Percentiles rank a stretch among this genome's conserved stretches.
Evolutionary conservation across 2,797 vertebrate species (phyloP).

Genomic region (Cuculus canorus): DNA sequence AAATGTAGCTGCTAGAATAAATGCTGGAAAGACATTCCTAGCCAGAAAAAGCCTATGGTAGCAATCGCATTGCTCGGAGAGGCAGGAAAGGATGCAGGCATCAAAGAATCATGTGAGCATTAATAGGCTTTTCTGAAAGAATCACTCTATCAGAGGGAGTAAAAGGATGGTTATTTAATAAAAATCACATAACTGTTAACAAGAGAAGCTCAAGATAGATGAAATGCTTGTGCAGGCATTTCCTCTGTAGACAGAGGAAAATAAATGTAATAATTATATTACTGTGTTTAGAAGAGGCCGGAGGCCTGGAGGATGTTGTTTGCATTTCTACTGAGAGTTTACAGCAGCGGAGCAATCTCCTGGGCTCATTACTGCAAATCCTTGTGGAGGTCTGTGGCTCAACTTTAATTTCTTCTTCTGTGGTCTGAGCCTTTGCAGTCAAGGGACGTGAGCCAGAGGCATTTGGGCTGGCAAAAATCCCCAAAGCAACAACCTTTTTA

Average conservation of each 20-base stretch:
- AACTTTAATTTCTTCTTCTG: slow-evolving; percentile 14
- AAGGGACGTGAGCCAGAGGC: not conserved
- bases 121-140: not conserved
- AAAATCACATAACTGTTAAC: not conserved
- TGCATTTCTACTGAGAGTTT: not conserved
- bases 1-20: not conserved
- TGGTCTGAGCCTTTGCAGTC: not conserved
- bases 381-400: not conserved
- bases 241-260: not conserved
- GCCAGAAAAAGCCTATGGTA: not conserved
- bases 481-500: not conserved
- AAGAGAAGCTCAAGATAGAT: not conserved
- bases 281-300: not conserved
- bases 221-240: not conserved
- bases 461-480: not conserved
- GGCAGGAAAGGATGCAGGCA: not conserved
- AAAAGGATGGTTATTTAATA: not conserved
- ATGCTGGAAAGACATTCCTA: not conserved
- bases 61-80: not conserved
- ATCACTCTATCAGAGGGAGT: not conserved
- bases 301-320: slow-evolving; percentile 23
- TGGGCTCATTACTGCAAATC: slow-evolving; percentile 10
- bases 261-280: not conserved
- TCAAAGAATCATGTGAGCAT: not conserved
- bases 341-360: not conserved